Conservation (phyloP, 2,888 invertebrate species). For the Drosophila rellima region DNA sequence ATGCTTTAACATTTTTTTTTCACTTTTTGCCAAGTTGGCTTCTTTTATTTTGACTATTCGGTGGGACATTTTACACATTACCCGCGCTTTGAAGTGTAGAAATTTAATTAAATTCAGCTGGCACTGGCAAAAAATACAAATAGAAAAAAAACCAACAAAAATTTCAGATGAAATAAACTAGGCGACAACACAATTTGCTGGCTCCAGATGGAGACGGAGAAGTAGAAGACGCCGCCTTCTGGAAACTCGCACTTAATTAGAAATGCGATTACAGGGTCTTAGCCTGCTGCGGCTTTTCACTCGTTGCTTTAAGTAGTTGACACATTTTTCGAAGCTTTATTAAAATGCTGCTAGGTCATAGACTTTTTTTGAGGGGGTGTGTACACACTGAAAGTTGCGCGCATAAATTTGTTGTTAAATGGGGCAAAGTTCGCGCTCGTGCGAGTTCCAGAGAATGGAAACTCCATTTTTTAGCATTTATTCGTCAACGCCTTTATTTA, state of each 20-base stretch:
- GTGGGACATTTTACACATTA: conserved; percentile 73
- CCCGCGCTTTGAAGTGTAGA: conserved; percentile 78
- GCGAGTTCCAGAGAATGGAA: conserved; percentile 6
- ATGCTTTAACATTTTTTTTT: conserved; percentile 10
- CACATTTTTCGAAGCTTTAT: conserved; percentile 60
- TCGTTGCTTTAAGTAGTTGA: conserved; percentile 51
- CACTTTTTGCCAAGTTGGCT: conserved; percentile 46
- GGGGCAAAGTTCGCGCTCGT: conserved; percentile 20
- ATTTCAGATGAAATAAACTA: conserved; percentile 65
- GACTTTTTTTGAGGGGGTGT: background rate
- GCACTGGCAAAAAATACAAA: conserved; percentile 33
- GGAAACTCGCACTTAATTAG: conserved; percentile 78
- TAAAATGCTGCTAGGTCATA: conserved; percentile 42
- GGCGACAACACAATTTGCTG: conserved; percentile 75
- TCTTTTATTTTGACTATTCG: conserved; percentile 49
- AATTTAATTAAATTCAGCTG: conserved; percentile 80
- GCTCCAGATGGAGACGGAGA: conserved; percentile 2
- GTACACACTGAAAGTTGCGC: background rate
- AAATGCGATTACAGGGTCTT: conserved; percentile 74
- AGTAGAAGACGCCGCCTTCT: conserved; percentile 24
- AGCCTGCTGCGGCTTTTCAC: conserved; percentile 53
- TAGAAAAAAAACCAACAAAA: conserved; percentile 38
- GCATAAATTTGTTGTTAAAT: conserved; percentile 41
- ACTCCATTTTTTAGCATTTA: conserved; percentile 21
- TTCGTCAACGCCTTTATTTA: conserved; percentile 1